Evolutionary conservation across 2,797 vertebrate genomes (phyloP), one percentile per base, ranked within the genome.

Genomic region (Sebastes hubbsi): DNA sequence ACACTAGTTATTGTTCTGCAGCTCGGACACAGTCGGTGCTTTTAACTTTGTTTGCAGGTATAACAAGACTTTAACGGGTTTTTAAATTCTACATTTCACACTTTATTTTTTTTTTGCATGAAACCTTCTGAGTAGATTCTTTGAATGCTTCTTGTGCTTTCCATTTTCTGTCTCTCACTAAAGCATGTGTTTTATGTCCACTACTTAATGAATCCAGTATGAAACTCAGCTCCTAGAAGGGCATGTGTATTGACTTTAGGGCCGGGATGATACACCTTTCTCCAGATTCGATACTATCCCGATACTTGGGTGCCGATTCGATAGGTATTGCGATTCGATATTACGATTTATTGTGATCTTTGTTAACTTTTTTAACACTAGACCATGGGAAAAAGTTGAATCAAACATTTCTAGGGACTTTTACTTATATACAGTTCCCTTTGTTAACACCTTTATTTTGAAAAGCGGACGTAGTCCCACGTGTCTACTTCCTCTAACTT

Each of bases 171-270:
- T 67, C 42, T 80, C 16, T 80, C 7, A 72, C 63, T 70, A 1
- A 84, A 60, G 92, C 91, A 88, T 88, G 88, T 62, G 9, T 30
- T 30, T 61, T 59, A 66, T 82, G 76, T 67, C 49, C 74, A 55
- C 38, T 42, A 42, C 38, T 42, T 42, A 42, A 46, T 36, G 16
- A 42, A 29, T 65, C 66, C 16, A 32, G 76, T 42, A 65, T 68
- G 32, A 87, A 88, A 78, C 91, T 89, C 83, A 82, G 85, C 86
- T 80, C 63, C 76, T 82, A 60, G 69, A 77, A 82, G 83, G 74
- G 42, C 13, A 20, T 58, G 64, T 86, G 80, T 74, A 75, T 82
- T 76, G 75, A 82, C 83, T 83, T 38, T 14, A 38, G 12, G 12
- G 12, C 12, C 12, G 12, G 12, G 12, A 38, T 0, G 4, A 38